phyloP scores from a whole-genome alignment of 1,140 invertebrate species.

The Batillaria attramentaria region DNA sequence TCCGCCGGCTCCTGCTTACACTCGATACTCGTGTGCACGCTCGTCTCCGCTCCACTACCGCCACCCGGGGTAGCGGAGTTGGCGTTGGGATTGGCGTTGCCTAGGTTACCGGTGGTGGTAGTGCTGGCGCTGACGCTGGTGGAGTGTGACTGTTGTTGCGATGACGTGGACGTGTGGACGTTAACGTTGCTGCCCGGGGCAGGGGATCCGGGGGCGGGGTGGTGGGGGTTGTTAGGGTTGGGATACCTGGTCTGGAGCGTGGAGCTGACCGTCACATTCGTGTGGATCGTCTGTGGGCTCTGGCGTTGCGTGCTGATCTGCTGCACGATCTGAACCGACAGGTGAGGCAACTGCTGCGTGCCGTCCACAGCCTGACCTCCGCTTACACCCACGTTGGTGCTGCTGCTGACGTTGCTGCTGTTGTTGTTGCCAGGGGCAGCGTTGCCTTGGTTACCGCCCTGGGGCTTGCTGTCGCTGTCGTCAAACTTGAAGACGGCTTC shows the following conservation, averaged over 20 bases:
- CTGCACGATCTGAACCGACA: conserved; percentile 91
- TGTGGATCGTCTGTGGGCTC: conserved; percentile 91
- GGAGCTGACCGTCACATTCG: conserved; percentile 94
- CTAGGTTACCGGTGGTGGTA: not conserved
- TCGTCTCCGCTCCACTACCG: conserved; percentile 43
- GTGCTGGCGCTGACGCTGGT: conserved; percentile 24
- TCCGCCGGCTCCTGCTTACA: conserved; percentile 86
- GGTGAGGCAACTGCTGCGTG: conserved; percentile 75
- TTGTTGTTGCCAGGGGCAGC: conserved; percentile 28
- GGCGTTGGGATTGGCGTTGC: conserved; percentile 8
- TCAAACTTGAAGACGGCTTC: conserved; percentile 57
- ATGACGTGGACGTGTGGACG: conserved; percentile 12
- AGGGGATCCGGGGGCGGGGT: not conserved
- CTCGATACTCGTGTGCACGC: conserved; percentile 74
- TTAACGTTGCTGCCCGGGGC: conserved; percentile 26
- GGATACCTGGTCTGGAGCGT: conserved; percentile 26
- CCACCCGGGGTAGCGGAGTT: conserved; percentile 41
- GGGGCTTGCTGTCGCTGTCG: conserved; percentile 45
- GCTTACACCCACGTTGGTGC: conserved; percentile 23
- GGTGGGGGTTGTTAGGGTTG: not conserved
- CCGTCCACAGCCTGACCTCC: conserved; percentile 43
- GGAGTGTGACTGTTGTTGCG: not conserved
- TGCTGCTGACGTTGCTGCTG: conserved; percentile 43
- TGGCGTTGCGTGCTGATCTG: conserved; percentile 87
- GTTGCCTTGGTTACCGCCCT: conserved; percentile 22